Evolutionary conservation across 2,113 vertebrate species (phyloP), one percentile per base, ranked within the genome.

Genomic region (Circaetus cinerascens): DNA sequence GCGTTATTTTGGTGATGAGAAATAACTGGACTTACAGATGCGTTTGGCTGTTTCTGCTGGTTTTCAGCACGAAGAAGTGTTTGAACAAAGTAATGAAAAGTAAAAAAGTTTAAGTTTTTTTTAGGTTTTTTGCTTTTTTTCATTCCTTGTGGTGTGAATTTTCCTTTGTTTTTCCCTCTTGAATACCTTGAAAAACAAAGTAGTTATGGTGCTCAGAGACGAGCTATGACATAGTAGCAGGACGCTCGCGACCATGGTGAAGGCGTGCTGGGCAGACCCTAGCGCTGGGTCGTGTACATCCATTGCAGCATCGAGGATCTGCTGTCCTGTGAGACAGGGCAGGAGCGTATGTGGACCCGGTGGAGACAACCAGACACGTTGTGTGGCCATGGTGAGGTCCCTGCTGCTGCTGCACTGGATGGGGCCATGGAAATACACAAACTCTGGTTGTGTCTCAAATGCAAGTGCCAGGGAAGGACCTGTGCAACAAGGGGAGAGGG

Each of bases 261-360:
- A n/a, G 76, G 2, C 4, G 1, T 53, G 51, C 20, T 51, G 64
- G 27, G 18, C 45, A 66, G n/a, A 23, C 25, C 20, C 40, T 2
- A 13, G 23, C 1, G 7, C 15, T 81, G 66, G 23, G 11, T 43
- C 7, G 2, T 6, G 2, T n/a, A 7, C 6, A 5, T 23, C 43
- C 2, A 0, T 48, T 53, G 32, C 16, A 18, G n/a, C 50, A 20
- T 18, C 0, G 3, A 23, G 75, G 56, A 40, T 64, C 20, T 59
- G n/a, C 71, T 79, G 20, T 32, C 55, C n/a, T 60, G 66, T 9
- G 3, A 69, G 27, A 9, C 21, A 32, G 18, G 25, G 63, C 8
- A 0, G n/a, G 63, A 83, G 40, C 3, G 1, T 6, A 4, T 4
- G 32, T 5, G 25, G 18, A 62, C 26, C 38, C 2, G 2, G 5